A percentile compares a stretch with the other conserved stretches of the same genome.
Conservation (phyloP, 2,888 invertebrate genomes). For the Mythimna vitellina region DNA sequence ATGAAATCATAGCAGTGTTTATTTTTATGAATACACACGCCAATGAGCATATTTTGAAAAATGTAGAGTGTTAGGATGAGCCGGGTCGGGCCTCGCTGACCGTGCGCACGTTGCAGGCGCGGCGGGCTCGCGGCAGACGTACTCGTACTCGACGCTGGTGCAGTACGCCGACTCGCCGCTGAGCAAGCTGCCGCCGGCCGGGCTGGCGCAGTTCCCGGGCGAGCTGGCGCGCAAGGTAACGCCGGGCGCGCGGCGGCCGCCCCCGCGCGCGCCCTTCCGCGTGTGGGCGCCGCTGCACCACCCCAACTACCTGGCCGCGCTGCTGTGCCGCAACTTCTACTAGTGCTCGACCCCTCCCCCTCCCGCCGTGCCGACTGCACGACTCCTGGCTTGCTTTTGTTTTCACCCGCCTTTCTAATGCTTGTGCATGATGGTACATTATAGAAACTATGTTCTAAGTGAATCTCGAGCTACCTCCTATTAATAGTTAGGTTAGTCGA, state of each 20-base stretch:
- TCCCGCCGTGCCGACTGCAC: conserved; percentile 35
- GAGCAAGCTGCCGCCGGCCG: conserved; percentile 89
- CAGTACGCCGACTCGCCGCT: conserved; percentile 90
- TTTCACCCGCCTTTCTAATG: conserved; percentile 31
- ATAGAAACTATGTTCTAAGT: conserved; percentile 19
- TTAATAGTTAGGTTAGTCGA: conserved; percentile 45
- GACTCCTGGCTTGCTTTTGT: conserved; percentile 38
- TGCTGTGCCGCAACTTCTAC: conserved; percentile 88
- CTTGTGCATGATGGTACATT: conserved; percentile 48
- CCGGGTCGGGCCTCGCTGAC: too few relatives aligned
- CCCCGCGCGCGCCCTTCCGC: conserved; percentile 67
- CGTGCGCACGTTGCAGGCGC: conserved; percentile 66
- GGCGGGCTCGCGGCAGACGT: conserved; percentile 84
- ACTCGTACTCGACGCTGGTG: conserved; percentile 90
- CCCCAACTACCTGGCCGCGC: conserved; percentile 87
- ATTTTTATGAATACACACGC: too few relatives aligned
- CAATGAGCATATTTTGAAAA: neutral
- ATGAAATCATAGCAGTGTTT: neutral
- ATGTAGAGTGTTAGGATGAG: neutral
- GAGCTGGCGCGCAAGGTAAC: conserved; percentile 90
- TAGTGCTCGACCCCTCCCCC: conserved; percentile 64
- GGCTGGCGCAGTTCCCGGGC: conserved; percentile 86
- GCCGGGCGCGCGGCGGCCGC: conserved; percentile 69
- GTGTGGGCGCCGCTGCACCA: conserved; percentile 79
- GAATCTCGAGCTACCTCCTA: conserved; percentile 37